Evolutionary conservation across 2,113 vertebrate species (phyloP).

Genomic region (Nesogale talazaci): DNA sequence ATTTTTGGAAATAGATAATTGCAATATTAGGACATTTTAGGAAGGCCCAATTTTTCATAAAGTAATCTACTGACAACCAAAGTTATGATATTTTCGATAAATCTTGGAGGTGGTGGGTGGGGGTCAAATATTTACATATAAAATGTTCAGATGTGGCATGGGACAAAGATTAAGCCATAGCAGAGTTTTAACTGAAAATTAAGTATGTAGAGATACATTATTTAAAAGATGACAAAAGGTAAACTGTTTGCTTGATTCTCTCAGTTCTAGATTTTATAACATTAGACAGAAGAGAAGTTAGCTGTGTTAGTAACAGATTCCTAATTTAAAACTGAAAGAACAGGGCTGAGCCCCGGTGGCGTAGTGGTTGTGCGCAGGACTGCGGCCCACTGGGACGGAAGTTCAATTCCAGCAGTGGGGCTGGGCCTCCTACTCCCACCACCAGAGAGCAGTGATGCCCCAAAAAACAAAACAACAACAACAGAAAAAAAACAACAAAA

Average conservation of each 20-base stretch:
- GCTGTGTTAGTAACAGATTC: background rate
- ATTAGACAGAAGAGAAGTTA: slow-evolving; percentile 14
- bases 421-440: too few relatives aligned
- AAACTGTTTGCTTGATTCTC: background rate
- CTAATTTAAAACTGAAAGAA: slow-evolving; percentile 26
- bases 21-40: too few relatives aligned
- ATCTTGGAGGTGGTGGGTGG: background rate
- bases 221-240: slow-evolving; percentile 24
- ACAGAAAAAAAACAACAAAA: too few relatives aligned
- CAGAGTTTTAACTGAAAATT: slow-evolving; percentile 24
- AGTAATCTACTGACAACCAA: background rate
- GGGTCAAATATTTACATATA: background rate
- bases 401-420: too few relatives aligned
- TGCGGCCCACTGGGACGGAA: too few relatives aligned
- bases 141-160: background rate
- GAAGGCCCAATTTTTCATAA: too few relatives aligned
- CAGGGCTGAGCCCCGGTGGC: too few relatives aligned
- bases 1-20: slow-evolving; percentile 40
- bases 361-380: too few relatives aligned
- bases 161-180: slow-evolving; percentile 3
- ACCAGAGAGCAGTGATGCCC: too few relatives aligned
- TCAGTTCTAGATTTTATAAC: slow-evolving; percentile 22
- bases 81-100: slow-evolving; percentile 4
- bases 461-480: too few relatives aligned
- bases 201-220: background rate